These are phyloP conservation scores for Pampusana beccarii DNA, from an alignment of 2,113 vertebrate species.

Conservation along the genomic window DNA sequence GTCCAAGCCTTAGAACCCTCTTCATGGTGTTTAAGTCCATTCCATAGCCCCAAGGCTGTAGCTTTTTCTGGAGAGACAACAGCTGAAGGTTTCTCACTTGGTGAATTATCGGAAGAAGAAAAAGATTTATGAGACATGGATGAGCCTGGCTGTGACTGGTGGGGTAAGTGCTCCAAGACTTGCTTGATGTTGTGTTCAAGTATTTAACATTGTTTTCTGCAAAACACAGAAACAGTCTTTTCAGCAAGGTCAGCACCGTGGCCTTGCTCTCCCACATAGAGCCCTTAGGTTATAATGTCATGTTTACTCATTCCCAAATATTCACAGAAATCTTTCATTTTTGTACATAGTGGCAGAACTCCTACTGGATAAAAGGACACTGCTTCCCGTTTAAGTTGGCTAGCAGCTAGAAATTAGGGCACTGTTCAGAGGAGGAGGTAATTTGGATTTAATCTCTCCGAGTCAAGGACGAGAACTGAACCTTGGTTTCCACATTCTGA, in stretches of 20 bases:
- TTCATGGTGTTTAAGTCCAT: rapidly evolving
- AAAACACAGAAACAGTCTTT: neutral
- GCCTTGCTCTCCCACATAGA: conserved; percentile 28
- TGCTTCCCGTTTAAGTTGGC: neutral
- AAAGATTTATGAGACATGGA: neutral
- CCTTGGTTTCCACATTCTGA: neutral
- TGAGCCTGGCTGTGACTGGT: neutral
- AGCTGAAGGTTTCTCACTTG: neutral
- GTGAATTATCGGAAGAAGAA: neutral
- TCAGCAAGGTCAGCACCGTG: neutral
- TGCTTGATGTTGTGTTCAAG: neutral
- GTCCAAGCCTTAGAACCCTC: neutral
- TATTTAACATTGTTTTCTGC: neutral
- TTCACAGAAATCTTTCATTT: conserved; percentile 31
- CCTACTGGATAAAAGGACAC: neutral
- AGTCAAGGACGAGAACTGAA: neutral
- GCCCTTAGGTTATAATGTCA: conserved; percentile 39
- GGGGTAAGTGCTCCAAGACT: neutral
- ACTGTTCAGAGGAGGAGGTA: neutral
- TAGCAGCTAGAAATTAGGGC: neutral
- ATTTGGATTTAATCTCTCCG: neutral
- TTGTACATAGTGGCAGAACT: conserved; percentile 3
- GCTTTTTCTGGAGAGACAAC: neutral
- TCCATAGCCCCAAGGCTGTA: neutral
- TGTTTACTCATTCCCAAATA: conserved; percentile 19